A percentile compares a stretch with the other conserved stretches of the same genome.
Evolutionary conservation across 1,140 invertebrate genomes (phyloP).

Genomic region (Pteromalus puparum): DNA sequence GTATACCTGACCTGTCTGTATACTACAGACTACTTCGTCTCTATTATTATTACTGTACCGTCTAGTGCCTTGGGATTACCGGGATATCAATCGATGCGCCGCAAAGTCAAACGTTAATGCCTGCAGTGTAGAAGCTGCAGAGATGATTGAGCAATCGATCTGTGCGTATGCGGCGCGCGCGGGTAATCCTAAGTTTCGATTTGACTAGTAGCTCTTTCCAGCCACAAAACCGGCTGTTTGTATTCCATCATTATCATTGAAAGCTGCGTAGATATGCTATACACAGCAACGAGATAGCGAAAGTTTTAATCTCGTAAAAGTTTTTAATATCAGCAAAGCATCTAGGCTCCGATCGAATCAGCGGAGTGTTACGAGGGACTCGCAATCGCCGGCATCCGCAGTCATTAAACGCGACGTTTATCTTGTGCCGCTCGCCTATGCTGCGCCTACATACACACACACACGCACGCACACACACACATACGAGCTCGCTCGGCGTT

Average conservation of each 20-base stretch:
- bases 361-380: conserved; percentile 6
- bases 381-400: background rate
- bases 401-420: conserved; percentile 5
- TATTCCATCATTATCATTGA: background rate
- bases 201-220: too few relatives aligned
- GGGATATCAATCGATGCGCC: background rate
- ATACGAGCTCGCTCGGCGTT: background rate
- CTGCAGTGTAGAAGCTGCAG: too few relatives aligned
- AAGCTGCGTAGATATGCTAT: background rate
- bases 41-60: conserved; percentile 1
- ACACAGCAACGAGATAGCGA: background rate
- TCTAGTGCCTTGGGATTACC: background rate
- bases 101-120: conserved; percentile 27
- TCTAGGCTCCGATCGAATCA: background rate
- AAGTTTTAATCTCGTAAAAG: background rate
- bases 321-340: background rate
- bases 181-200: too few relatives aligned
- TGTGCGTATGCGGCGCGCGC: too few relatives aligned
- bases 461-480: too few relatives aligned
- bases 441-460: background rate
- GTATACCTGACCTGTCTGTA: too few relatives aligned
- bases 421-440: background rate
- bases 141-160: too few relatives aligned
- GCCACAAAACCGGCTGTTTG: too few relatives aligned
- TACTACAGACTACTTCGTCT: too few relatives aligned